Base-by-base conservation (phyloP, 2,113 vertebrate species). In the Thryonomys swinderianus region DNA sequence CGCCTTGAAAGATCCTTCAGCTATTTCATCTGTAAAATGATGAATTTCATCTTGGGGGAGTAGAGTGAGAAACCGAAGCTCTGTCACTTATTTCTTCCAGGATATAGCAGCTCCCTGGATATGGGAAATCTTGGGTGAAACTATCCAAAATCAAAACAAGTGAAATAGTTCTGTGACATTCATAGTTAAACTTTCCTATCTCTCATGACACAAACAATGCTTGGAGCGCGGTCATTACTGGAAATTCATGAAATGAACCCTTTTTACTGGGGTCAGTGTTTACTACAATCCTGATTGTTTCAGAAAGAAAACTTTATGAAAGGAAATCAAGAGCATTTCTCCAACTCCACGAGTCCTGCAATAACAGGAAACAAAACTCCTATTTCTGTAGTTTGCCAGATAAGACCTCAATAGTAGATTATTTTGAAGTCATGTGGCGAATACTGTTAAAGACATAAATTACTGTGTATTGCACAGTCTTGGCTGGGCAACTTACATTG, bases 321-420 rank as follows among this genome's bases (percentile, higher is more conserved):
- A 98, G 98, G 98, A 98, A 99, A 99, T 98, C 71, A 90, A 97
- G 96, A 98, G 95, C 88, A 14, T 98, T 98, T 98, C 98, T 98
- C 98, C 98, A 98, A 98, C 98, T 97, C 96, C 95, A 95, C 55
- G 0, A 80, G 96, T 96, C 74, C 97, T 97, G 98, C 98, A 98
- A 99, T 98, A 99, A 99, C 98, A 99, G 98, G 98, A 99, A 99
- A 95, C 96, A 96, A 98, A 98, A 98, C 97, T 97, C 98, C 93
- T 98, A 98, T 98, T 98, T 98, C 98, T 98, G 95, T 97, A 98
- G 94, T 96, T 98, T 94, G 96, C 96, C 96, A 98, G 98, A 99
- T 99, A 99, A 98, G 98, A 98, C 93, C 94, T 98, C 98, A 98
- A 97, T 96, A 95, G 97, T 81, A 96, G 96, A n/a, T 91, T 97